Evolutionary conservation across 2,113 vertebrate species (phyloP).

Genomic region (Eulemur macaco): DNA sequence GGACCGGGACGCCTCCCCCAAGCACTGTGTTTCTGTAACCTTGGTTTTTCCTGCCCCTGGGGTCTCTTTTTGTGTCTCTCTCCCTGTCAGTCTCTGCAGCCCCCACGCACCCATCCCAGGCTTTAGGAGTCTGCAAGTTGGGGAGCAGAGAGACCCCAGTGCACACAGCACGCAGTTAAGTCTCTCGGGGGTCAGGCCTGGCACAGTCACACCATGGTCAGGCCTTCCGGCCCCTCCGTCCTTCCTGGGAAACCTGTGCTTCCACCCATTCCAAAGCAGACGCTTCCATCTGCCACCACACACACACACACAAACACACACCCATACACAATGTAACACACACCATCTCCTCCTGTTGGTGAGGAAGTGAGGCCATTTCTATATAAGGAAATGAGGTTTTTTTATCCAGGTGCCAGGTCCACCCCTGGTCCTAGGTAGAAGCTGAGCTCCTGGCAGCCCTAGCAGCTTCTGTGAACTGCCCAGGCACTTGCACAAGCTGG

Average conservation of each 20-base stretch:
- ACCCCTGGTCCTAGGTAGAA: neutral
- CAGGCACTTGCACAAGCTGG: no score
- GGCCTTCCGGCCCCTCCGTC: neutral
- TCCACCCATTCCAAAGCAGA: neutral
- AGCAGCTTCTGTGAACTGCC: neutral
- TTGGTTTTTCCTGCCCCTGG: neutral
- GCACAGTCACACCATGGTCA: neutral
- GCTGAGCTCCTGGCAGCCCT: neutral
- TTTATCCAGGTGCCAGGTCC: neutral
- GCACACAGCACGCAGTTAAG: neutral
- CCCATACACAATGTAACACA: neutral
- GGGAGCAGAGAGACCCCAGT: neutral
- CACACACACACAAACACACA: neutral
- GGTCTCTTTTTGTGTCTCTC: neutral
- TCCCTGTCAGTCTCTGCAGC: neutral
- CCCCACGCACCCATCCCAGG: neutral
- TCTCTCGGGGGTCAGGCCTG: neutral
- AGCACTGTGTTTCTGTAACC: neutral
- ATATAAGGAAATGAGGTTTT: neutral
- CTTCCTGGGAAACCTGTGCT: neutral
- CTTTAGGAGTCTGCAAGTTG: neutral
- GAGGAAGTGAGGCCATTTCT: neutral
- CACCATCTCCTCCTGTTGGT: neutral
- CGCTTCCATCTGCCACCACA: neutral
- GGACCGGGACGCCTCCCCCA: neutral